These are phyloP conservation scores for Leptocoma aspasia DNA, from an alignment of 2,113 vertebrate genomes.

Conservation along the genomic window DNA sequence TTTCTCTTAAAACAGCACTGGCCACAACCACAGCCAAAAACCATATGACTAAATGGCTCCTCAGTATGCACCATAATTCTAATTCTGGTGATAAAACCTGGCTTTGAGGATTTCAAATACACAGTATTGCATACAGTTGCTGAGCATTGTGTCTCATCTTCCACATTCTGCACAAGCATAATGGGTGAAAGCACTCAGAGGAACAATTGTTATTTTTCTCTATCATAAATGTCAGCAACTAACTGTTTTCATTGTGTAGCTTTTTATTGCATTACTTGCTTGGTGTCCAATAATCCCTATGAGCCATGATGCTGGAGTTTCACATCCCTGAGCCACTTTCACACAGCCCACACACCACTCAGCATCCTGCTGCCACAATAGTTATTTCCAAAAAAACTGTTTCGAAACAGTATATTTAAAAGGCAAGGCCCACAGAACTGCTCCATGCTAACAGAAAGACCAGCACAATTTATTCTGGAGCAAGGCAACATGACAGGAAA, in stretches of 20 bases:
- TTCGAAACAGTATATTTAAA: slow-evolving; percentile 2
- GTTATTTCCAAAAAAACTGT: slow-evolving; percentile 8
- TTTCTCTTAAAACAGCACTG: neutral
- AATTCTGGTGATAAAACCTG: neutral
- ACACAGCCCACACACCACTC: slow-evolving; percentile 27
- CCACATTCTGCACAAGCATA: neutral
- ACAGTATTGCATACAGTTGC: neutral
- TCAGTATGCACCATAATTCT: neutral
- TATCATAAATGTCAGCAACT: neutral
- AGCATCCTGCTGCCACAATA: slow-evolving; percentile 24
- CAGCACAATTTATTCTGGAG: neutral
- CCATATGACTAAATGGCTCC: neutral
- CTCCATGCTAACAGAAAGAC: neutral
- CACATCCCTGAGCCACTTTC: slow-evolving; percentile 20
- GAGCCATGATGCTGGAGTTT: neutral
- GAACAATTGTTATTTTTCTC: neutral
- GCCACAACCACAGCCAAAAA: neutral
- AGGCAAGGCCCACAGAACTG: neutral
- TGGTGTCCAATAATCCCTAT: neutral
- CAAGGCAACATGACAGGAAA: neutral
- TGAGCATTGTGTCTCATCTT: neutral
- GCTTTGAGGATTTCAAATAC: neutral
- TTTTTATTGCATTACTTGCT: neutral
- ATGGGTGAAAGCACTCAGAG: neutral
- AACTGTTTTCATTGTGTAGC: neutral